A percentile compares a stretch with the other conserved stretches of the same genome.
Conservation (phyloP, 2,113 vertebrate genomes). For the Rhynchopsitta pachyrhyncha region DNA sequence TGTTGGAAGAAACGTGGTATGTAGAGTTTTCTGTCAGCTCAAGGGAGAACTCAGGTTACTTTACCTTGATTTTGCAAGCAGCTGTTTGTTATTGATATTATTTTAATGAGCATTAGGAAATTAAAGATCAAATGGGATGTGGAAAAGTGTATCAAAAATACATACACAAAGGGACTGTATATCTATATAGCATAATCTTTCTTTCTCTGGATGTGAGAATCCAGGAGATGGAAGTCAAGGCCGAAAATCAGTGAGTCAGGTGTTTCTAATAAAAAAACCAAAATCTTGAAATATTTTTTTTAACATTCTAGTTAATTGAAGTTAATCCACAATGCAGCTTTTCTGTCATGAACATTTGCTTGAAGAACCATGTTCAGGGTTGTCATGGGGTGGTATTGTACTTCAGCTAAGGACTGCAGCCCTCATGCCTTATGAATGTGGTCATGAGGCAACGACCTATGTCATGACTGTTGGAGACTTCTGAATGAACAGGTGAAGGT, state of each 20-base stretch:
- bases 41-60: background rate
- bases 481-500: background rate
- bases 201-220: background rate
- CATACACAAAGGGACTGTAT: background rate
- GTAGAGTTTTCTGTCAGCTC: background rate
- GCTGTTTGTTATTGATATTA: background rate
- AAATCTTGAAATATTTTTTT: background rate
- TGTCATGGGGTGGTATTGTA: background rate
- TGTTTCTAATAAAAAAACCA: background rate
- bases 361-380: background rate
- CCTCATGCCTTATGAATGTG: background rate
- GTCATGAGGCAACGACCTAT: background rate
- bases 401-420: background rate
- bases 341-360: background rate
- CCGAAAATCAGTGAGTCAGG: background rate
- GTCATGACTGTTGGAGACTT: background rate
- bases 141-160: background rate
- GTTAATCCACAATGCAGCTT: background rate
- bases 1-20: background rate
- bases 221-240: background rate
- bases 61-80: background rate
- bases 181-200: background rate
- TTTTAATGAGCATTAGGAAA: background rate
- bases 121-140: background rate
- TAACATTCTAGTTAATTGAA: background rate